Percentiles rank a stretch among this genome's conserved stretches.
Conservation (phyloP, 2,113 vertebrate species). For the Hassar affinis region DNA sequence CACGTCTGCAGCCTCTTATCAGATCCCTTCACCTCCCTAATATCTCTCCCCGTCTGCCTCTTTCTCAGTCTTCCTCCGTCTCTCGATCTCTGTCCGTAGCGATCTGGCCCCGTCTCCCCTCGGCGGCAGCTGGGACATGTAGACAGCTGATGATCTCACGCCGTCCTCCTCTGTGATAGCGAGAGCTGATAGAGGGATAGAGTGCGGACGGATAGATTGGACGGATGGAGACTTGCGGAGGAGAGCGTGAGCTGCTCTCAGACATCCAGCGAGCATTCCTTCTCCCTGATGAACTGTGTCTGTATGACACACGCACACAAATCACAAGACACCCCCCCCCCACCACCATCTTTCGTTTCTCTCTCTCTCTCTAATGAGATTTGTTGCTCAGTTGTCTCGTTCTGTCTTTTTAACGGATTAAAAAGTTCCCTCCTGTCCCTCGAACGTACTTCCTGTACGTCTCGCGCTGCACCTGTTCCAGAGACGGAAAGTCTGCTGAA, state of each 20-base stretch:
- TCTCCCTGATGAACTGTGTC: slow-evolving; percentile 40
- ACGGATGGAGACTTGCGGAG: slow-evolving; percentile 37
- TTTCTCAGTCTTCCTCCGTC: not conserved
- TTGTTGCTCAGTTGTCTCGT: not conserved
- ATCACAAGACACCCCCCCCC: slow-evolving; percentile 13
- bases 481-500: not conserved
- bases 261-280: slow-evolving; percentile 34
- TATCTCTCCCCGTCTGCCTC: slow-evolving; percentile 18
- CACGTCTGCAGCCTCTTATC: slow-evolving; percentile 30
- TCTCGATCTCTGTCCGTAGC: slow-evolving; percentile 34
- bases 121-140: slow-evolving; percentile 57
- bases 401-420: not conserved
- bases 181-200: slow-evolving; percentile 29
- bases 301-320: slow-evolving; percentile 30
- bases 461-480: not conserved
- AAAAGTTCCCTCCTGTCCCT: slow-evolving; percentile 13
- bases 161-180: slow-evolving; percentile 28
- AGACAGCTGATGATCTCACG: slow-evolving; percentile 46
- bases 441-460: not conserved
- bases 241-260: slow-evolving; percentile 22
- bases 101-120: slow-evolving; percentile 45
- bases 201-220: slow-evolving; percentile 25
- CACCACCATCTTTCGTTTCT: not conserved
- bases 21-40: slow-evolving; percentile 37
- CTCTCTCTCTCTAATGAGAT: not conserved